phyloP scores from a whole-genome alignment of 2,113 vertebrate genomes.

The Rhinoptilus africanus region DNA sequence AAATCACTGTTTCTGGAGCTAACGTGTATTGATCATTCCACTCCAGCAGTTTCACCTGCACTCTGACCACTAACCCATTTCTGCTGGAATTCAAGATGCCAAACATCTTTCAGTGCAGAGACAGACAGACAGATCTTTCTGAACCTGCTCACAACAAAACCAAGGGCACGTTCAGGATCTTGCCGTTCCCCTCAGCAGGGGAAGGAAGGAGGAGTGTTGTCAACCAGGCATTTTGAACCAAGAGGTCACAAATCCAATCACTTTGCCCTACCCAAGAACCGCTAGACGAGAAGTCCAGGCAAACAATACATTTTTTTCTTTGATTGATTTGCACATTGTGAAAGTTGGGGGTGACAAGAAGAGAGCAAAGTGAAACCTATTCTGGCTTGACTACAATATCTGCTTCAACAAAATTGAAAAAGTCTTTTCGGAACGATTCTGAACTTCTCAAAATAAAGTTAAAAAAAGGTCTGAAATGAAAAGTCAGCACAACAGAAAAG shows the following conservation, averaged over 20 bases:
- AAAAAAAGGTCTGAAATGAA: conserved; percentile 59
- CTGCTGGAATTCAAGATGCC: background rate
- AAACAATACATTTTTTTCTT: conserved; percentile 1
- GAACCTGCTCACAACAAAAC: background rate
- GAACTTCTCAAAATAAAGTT: conserved; percentile 30
- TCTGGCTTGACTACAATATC: conserved; percentile 35
- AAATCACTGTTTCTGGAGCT: background rate
- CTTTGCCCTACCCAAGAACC: background rate
- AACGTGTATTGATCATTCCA: accelerated
- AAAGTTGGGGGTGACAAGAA: conserved; percentile 13
- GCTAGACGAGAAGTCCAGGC: background rate
- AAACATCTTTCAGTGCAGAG: background rate
- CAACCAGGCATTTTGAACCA: background rate
- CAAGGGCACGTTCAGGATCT: background rate
- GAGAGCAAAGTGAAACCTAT: conserved; percentile 45
- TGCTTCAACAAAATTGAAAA: conserved; percentile 37
- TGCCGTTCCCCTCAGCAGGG: background rate
- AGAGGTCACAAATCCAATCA: conserved; percentile 41
- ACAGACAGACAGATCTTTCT: background rate
- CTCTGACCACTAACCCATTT: background rate
- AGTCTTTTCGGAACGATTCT: background rate
- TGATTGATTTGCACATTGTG: conserved; percentile 59
- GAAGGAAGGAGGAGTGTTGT: background rate
- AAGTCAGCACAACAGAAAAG: conserved; percentile 37
- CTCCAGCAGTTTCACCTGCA: background rate